Conservation (phyloP, 23 tunicate species). For the Oikopleura dioica region DNA sequence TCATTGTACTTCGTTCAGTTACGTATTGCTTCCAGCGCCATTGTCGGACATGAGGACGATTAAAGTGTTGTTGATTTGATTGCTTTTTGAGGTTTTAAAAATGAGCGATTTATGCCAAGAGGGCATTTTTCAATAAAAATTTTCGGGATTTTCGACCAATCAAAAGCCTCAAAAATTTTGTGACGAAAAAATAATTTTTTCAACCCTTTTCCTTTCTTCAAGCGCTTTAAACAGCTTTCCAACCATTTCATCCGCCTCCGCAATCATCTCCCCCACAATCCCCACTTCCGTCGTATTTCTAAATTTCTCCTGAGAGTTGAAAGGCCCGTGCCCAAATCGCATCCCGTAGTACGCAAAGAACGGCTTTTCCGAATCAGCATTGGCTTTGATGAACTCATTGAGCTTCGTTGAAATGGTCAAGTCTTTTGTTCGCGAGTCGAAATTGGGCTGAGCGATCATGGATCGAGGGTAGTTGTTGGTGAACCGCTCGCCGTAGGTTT, state of each 20-base stretch:
- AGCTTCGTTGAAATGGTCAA: neutral
- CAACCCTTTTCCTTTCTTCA: neutral
- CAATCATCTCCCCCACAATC: neutral
- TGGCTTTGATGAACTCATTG: neutral
- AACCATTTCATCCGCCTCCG: slow-evolving; percentile 9
- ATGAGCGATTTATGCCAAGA: no score
- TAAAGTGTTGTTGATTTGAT: no score
- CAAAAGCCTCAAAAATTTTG: no score
- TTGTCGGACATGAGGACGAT: no score
- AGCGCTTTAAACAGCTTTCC: neutral
- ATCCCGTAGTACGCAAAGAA: neutral
- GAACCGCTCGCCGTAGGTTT: neutral
- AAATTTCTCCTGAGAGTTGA: neutral
- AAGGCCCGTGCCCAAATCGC: neutral
- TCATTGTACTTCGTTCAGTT: no score
- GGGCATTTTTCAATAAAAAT: no score
- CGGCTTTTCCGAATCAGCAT: neutral
- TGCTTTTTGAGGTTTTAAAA: no score
- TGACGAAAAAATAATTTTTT: no score
- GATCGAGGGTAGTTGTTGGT: neutral
- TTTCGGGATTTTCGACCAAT: no score
- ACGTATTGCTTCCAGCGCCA: no score
- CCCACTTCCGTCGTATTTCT: neutral
- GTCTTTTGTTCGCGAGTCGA: neutral
- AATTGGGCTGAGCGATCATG: neutral